Percentiles rank a stretch among this genome's conserved stretches.
Conservation (phyloP, 2,888 invertebrate species). For the Euspilapteryx auroguttella region DNA sequence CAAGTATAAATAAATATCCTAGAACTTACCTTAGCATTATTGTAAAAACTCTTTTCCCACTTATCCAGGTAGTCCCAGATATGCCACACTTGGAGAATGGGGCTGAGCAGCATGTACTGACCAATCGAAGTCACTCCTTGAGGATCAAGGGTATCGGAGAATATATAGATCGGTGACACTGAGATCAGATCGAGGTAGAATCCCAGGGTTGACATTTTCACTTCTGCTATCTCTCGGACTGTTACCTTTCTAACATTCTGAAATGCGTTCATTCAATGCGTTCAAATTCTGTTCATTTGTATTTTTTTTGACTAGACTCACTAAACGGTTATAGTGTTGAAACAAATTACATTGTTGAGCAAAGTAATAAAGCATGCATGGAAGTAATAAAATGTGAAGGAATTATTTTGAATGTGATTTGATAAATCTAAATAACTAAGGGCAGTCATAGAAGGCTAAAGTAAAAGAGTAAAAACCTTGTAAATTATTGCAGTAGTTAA, state of each 20-base stretch:
- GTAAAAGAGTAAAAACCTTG: too few relatives aligned
- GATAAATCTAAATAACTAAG: too few relatives aligned
- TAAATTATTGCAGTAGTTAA: conserved; percentile 44
- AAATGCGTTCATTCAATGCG: too few relatives aligned
- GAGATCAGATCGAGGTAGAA: conserved; percentile 47
- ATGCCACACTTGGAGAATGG: conserved; percentile 44
- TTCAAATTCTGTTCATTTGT: too few relatives aligned
- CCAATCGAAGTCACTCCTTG: conserved; percentile 20
- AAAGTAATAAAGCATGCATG: too few relatives aligned
- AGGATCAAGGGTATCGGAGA: conserved; percentile 35
- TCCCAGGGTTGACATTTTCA: conserved; percentile 37
- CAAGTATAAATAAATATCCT: too few relatives aligned
- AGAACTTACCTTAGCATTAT: conserved; percentile 33
- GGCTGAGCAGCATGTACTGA: conserved; percentile 28
- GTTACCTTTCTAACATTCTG: conserved; percentile 35
- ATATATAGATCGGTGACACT: conserved; percentile 38
- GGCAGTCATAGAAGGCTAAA: too few relatives aligned
- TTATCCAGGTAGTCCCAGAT: conserved; percentile 33
- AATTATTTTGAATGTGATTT: too few relatives aligned
- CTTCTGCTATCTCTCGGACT: conserved; percentile 39
- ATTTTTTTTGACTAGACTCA: too few relatives aligned
- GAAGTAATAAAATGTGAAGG: too few relatives aligned
- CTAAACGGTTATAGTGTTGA: too few relatives aligned
- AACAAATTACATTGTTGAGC: too few relatives aligned
- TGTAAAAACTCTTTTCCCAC: conserved; percentile 29